phyloP scores from a whole-genome alignment of 2,113 vertebrate genomes.

The Trichomycterus rosablanca region DNA sequence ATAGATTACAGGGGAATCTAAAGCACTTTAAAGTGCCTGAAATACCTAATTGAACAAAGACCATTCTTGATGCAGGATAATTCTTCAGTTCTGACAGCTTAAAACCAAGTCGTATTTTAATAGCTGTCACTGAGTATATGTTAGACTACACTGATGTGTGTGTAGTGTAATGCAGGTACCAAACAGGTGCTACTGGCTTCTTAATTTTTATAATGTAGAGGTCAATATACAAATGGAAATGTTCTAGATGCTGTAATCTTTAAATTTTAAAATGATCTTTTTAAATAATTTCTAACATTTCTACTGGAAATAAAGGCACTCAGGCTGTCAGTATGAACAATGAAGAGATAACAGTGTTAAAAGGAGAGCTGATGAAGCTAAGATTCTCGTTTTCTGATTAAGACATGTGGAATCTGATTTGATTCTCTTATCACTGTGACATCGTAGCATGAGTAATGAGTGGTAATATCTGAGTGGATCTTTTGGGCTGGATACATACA shows the following conservation, averaged over 20 bases:
- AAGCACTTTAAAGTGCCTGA: slow-evolving; percentile 65
- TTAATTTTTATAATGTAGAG: no score
- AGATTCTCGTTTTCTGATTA: slow-evolving; percentile 48
- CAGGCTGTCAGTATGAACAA: slow-evolving; percentile 23
- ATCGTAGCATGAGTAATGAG: slow-evolving; percentile 67
- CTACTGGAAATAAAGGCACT: no score
- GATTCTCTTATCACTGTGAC: slow-evolving; percentile 26
- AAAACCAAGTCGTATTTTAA: slow-evolving; percentile 37
- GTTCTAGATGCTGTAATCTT: no score
- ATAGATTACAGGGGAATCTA: slow-evolving; percentile 72
- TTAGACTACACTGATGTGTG: background rate
- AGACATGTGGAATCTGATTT: slow-evolving; percentile 40
- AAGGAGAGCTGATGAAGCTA: slow-evolving; percentile 32
- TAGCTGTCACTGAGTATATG: slow-evolving; percentile 22
- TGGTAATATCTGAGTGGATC: slow-evolving; percentile 71
- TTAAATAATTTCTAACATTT: no score
- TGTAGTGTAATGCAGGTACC: background rate
- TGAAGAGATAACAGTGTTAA: slow-evolving; percentile 16
- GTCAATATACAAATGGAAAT: no score
- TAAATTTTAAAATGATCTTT: no score
- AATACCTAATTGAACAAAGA: slow-evolving; percentile 71
- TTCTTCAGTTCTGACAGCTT: slow-evolving; percentile 29
- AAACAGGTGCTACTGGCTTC: background rate
- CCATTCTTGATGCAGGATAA: slow-evolving; percentile 52
- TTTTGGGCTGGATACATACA: slow-evolving; percentile 59